Evolutionary conservation across 2,113 vertebrate species (phyloP).

Genomic region (Orycteropus afer): DNA sequence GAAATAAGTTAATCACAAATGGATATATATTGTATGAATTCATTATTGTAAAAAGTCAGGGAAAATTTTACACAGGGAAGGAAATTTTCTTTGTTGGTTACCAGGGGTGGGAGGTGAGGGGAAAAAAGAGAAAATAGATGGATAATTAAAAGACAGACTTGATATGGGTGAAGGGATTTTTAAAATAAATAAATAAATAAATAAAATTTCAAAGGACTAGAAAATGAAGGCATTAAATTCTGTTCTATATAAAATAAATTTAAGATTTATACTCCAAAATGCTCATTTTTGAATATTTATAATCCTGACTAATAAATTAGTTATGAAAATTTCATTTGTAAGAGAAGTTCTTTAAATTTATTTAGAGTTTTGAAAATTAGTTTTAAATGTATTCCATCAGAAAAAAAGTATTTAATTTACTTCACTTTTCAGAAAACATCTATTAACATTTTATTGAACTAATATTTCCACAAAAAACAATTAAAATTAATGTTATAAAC

Average conservation of each 20-base stretch:
- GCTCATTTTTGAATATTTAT: not conserved
- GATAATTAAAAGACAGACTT: no score
- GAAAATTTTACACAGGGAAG: no score
- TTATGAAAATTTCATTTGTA: not conserved
- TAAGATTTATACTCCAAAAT: not conserved
- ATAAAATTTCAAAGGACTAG: not conserved
- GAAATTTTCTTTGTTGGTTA: no score
- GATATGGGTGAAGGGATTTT: no score
- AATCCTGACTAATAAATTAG: not conserved
- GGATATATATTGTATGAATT: no score
- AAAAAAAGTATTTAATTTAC: no score
- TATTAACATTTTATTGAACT: not conserved
- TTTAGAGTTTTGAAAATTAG: not conserved
- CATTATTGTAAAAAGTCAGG: no score
- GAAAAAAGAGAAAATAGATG: no score
- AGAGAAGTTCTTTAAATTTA: not conserved
- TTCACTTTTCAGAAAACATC: not conserved
- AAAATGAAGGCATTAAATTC: not conserved
- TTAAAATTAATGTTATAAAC: not conserved
- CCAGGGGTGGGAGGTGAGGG: no score
- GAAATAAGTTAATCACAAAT: no score
- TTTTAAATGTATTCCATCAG: no score
- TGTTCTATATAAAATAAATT: slow-evolving; percentile 11
- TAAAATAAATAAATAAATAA: slow-evolving; percentile 3
- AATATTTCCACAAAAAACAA: not conserved